A percentile compares a stretch with the other conserved stretches of the same genome.
phyloP scores from a whole-genome alignment of 2,797 vertebrate genomes.

The Pangasius krempfi region DNA sequence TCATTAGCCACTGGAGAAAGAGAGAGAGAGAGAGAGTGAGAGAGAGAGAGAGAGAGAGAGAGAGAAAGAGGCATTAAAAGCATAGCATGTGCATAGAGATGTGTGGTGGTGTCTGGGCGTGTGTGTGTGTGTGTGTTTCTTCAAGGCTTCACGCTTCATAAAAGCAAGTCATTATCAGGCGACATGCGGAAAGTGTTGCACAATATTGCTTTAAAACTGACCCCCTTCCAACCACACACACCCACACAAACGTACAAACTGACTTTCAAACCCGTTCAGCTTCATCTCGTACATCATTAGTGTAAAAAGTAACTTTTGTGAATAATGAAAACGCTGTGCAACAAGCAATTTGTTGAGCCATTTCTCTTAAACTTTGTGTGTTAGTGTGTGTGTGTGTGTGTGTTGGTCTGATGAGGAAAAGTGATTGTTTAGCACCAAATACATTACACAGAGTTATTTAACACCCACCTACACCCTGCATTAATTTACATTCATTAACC shows the following conservation, averaged over 20 bases:
- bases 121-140: not conserved
- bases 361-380: not conserved
- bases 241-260: not conserved
- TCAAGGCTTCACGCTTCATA: not conserved
- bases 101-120: constrained; percentile 7
- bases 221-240: not conserved
- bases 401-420: not conserved
- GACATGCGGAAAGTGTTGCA: not conserved
- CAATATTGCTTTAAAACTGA: not conserved
- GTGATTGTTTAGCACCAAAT: not conserved
- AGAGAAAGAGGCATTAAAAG: constrained; percentile 49
- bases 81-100: not conserved
- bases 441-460: not conserved
- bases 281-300: constrained; percentile 1
- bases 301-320: not conserved
- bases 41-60: constrained; percentile 15
- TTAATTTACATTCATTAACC: not conserved
- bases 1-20: constrained; percentile 86
- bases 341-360: too few relatives aligned
- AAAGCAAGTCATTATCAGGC: constrained; percentile 29
- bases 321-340: too few relatives aligned
- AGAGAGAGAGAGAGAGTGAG: constrained; percentile 13
- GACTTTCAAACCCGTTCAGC: not conserved
- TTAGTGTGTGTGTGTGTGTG: not conserved
- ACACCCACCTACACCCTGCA: not conserved